Base-by-base conservation (phyloP, 2,797 vertebrate species). In the Siniperca scherzeri region DNA sequence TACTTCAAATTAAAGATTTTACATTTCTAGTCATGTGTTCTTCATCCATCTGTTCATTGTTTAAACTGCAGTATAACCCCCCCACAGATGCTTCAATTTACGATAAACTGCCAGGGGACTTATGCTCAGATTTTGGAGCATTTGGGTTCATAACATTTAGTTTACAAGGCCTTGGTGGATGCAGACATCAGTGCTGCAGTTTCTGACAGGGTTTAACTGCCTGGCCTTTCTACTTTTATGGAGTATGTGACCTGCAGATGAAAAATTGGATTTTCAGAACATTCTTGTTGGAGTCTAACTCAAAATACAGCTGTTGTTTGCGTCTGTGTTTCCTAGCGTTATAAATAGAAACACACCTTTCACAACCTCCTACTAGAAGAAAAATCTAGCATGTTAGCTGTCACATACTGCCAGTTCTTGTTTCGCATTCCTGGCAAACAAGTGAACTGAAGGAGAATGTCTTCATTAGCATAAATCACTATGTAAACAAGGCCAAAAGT, bases 401-500 rank as follows among this genome's bases (percentile, higher is more conserved):
- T 91, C 88, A 89, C 75, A 76, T 73, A 13, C 76, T 75, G 56
- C 61, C 74, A 80, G 62, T 62, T 85, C 81, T 83, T 55, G 66
- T 90, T 84, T 84, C 11, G 1, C 66, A 81, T 76, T 67, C 65
- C 44, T 59, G 2, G 72, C 52, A 88, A 83, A 76, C 36, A 80
- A 80, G 56, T 71, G 70, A 85, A 79, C 56, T 65, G 60, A 78
- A 80, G 67, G 21, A 77, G 69, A 82, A 21, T 7, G n/a, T 80
- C 46, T 36, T 79, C 61, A 84, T 87, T 88, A 88, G 73, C 82
- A 90, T 89, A 84, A 79, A 80, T 75, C 64, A 40, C 30, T 81
- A 55, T 77, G 81, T 83, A 91, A 91, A 91, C 77, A 85, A 75
- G 80, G 79, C 77, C 67, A 84, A 52, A 80, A 82, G 75, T 55